Base-by-base conservation (phyloP, 2,888 invertebrate genomes). In the Enchytraeus crypticus region DNA sequence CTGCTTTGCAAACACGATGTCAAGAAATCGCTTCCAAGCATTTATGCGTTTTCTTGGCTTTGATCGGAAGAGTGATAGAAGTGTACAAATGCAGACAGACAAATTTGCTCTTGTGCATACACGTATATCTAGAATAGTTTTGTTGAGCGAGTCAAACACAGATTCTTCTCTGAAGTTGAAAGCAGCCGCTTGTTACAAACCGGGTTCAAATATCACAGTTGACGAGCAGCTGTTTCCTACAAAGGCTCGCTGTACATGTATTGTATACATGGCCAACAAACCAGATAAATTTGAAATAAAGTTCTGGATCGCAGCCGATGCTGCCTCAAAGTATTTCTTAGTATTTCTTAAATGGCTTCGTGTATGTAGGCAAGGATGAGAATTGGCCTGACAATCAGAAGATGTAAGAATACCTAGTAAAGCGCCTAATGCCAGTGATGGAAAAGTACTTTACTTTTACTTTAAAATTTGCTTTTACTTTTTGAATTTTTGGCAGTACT, bases 191-290 rank as follows among this genome's bases (percentile, higher is more conserved):
- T n/a, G n/a, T n/a, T n/a, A n/a, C n/a, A n/a, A 47, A 47, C 47
- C 47, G n/a, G 47, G 11, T 5, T n/a, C n/a, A n/a, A 14, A 5
- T 5, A 5, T 47, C 47, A n/a, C 47, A n/a, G 8, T 47, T n/a
- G 47, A 47, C n/a, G 47, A 47, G 23, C 47, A 47, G 47, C n/a
- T 47, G n/a, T 47, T 47, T n/a, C 47, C 47, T 8, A 47, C 47
- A 8, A 47, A 47, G 23, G 47, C n/a, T 8, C n/a, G 47, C 8
- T 47, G 47, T n/a, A 47, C 8, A n/a, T 47, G 8, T 5, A 11
- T 47, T n/a, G 21, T 21, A 26, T 47, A 47, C 21, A 47, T 47
- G 5, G 11, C 47, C 21, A 11, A 5, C 8, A 47, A 47, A 26
- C 47, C 47, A 47, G 47, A 47, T n/a, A 47, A 47, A n/a, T 47